These are phyloP conservation scores for Tiliacea aurago DNA, from an alignment of 2,888 invertebrate species.

Conservation along the genomic window DNA sequence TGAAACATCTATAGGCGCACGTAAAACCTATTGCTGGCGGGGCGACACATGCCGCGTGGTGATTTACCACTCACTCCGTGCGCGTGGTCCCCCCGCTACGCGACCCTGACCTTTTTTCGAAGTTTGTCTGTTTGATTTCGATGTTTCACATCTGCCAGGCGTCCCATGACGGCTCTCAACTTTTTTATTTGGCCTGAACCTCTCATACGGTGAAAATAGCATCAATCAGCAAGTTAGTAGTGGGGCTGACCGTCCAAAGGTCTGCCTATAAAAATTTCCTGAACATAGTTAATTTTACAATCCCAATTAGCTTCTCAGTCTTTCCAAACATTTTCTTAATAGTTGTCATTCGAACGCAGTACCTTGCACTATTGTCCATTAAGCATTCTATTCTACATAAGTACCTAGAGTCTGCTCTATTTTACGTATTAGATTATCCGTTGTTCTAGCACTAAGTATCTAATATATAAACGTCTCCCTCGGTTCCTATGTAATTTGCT, in stretches of 20 bases:
- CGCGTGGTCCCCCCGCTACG: no score
- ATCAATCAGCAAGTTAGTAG: not conserved
- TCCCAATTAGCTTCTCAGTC: not conserved
- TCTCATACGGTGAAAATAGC: no score
- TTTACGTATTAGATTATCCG: conserved; percentile 5
- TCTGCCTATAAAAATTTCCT: no score
- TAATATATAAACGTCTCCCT: conserved; percentile 32
- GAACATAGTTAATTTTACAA: not conserved
- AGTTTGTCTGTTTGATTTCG: no score
- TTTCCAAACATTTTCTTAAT: not conserved
- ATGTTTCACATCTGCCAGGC: no score
- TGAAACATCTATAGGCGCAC: no score
- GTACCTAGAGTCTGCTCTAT: not conserved
- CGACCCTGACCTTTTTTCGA: no score
- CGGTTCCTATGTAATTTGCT: conserved; percentile 20
- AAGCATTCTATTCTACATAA: not conserved
- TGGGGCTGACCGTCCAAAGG: not conserved
- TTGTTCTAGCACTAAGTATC: conserved; percentile 19
- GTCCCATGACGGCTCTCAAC: no score
- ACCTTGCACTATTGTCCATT: not conserved
- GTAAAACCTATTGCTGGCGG: no score
- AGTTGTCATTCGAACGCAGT: not conserved
- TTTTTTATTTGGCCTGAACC: no score
- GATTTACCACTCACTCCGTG: no score
- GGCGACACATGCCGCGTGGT: no score